Percentiles rank a stretch among this genome's conserved stretches.
Conservation (phyloP, 2,888 invertebrate species). For the Desoria tigrina region DNA sequence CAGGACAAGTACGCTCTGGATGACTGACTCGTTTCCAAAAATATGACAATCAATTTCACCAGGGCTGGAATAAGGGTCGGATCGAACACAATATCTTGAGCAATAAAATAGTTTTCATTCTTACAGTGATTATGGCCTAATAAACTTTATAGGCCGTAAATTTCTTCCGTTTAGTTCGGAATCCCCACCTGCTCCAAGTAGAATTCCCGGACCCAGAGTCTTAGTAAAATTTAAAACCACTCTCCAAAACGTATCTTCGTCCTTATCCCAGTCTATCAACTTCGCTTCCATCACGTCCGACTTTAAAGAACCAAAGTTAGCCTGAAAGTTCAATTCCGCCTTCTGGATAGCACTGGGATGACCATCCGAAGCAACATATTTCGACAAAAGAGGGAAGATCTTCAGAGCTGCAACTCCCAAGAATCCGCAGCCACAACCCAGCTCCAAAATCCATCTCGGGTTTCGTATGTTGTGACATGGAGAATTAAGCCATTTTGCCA, state of each 20-base stretch:
- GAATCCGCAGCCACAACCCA: slow-evolving; percentile 48
- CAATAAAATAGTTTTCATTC: background rate
- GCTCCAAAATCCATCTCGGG: slow-evolving; percentile 33
- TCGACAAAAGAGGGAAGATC: slow-evolving; percentile 9
- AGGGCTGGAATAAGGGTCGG: slow-evolving; percentile 34
- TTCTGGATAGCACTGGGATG: slow-evolving; percentile 36
- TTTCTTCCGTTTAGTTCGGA: too few relatives aligned
- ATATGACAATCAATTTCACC: slow-evolving; percentile 24
- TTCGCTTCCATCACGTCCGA: background rate
- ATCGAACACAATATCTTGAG: slow-evolving; percentile 44
- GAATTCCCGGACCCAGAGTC: slow-evolving; percentile 25
- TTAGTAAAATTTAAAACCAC: slow-evolving; percentile 10
- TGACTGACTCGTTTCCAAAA: slow-evolving; percentile 27
- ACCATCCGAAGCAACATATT: slow-evolving; percentile 42
- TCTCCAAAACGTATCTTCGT: slow-evolving; percentile 19
- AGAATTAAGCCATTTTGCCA: slow-evolving; percentile 34
- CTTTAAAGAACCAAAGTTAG: slow-evolving; percentile 29
- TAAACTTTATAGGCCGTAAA: slow-evolving; percentile 13
- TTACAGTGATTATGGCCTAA: background rate
- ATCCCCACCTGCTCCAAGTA: slow-evolving; percentile 40
- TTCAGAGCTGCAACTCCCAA: slow-evolving; percentile 34
- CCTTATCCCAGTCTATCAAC: slow-evolving; percentile 40
- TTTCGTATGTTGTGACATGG: slow-evolving; percentile 2
- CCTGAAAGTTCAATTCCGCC: slow-evolving; percentile 31
- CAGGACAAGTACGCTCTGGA: slow-evolving; percentile 34